These are phyloP conservation scores for Xenops minutus DNA, from an alignment of 2,797 vertebrate genomes.

Conservation along the genomic window DNA sequence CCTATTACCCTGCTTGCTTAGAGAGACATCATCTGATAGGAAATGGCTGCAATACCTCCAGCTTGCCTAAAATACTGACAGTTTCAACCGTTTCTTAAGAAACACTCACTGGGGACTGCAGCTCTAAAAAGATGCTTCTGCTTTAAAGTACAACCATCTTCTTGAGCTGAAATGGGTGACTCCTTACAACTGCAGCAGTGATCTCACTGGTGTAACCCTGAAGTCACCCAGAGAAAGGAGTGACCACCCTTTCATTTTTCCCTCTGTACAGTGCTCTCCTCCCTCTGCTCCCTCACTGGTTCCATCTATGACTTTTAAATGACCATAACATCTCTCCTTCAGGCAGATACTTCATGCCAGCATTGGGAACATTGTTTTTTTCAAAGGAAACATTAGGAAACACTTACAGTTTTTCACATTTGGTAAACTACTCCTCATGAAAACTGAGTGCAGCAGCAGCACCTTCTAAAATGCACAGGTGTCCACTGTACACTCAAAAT, in stretches of 20 bases:
- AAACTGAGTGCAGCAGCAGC: not conserved
- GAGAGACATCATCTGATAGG: constrained; percentile 53
- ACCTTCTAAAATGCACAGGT: not conserved
- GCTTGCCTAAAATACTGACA: constrained; percentile 50
- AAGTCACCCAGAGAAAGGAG: not conserved
- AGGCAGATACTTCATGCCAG: not conserved
- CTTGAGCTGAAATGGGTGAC: not conserved
- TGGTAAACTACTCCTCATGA: not conserved
- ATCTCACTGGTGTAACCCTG: not conserved
- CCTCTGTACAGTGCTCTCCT: not conserved
- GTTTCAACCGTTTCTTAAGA: constrained; percentile 67
- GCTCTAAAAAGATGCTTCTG: constrained; percentile 32
- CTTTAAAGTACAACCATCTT: not conserved
- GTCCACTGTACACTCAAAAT: not conserved
- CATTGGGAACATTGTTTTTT: not conserved
- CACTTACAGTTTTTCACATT: not conserved
- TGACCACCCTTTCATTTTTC: not conserved
- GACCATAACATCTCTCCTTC: not conserved
- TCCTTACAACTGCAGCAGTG: not conserved
- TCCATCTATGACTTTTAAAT: not conserved
- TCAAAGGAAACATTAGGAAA: not conserved
- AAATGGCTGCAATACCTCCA: constrained; percentile 63
- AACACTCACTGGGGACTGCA: constrained; percentile 31
- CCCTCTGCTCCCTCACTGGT: not conserved
- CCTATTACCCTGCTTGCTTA: not conserved